These are phyloP conservation scores for Daphoenositta chrysoptera DNA, from an alignment of 2,113 vertebrate genomes.

Conservation along the genomic window DNA sequence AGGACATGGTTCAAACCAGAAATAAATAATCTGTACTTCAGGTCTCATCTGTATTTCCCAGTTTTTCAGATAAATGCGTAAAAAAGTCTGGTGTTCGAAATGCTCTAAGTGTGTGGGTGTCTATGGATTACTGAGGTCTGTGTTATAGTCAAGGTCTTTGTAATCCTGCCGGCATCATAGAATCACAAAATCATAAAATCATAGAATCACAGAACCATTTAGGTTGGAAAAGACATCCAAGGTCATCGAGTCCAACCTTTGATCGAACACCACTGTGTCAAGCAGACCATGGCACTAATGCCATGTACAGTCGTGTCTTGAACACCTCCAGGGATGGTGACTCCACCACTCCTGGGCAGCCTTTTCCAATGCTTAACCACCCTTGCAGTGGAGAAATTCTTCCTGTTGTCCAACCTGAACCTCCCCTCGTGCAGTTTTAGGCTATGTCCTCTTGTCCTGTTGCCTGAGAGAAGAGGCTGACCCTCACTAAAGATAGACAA, in stretches of 20 bases:
- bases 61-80: neutral
- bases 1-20: neutral
- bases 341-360: neutral
- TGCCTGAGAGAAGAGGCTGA: neutral
- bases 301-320: neutral
- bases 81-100: rapidly evolving
- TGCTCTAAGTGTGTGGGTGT: neutral
- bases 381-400: neutral
- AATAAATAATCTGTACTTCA: neutral
- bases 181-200: neutral
- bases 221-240: neutral
- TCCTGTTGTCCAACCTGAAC: neutral
- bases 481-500: neutral
- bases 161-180: neutral
- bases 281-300: neutral
- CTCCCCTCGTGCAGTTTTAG: neutral
- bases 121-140: neutral
- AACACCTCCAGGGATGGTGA: neutral
- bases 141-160: neutral
- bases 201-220: neutral
- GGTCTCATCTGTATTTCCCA: neutral
- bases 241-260: neutral
- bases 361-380: neutral
- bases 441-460: neutral
- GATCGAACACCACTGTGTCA: neutral